Conservation (phyloP, 2,113 vertebrate genomes). For the Poeciliopsis occidentalis region DNA sequence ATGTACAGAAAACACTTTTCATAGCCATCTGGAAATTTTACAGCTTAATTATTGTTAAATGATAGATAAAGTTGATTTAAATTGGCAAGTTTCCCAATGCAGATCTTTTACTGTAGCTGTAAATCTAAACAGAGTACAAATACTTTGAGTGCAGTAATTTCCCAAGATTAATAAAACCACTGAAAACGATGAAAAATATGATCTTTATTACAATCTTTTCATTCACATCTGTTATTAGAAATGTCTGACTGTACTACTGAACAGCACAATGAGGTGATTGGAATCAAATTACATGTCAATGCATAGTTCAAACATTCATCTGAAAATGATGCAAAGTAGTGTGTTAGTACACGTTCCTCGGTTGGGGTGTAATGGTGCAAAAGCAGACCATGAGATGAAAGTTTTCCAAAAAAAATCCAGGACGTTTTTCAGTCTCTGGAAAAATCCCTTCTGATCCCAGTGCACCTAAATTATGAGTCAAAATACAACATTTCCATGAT, state of each 20-base stretch:
- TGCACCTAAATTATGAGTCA: conserved; percentile 39
- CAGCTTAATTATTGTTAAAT: not conserved
- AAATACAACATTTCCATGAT: conserved; percentile 24
- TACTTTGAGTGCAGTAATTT: not conserved
- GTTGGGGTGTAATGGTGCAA: not conserved
- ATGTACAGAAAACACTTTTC: too few species aligned
- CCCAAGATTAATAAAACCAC: conserved; percentile 1
- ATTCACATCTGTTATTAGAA: conserved; percentile 65
- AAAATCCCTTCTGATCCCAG: conserved; percentile 62
- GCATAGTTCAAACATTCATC: conserved; percentile 57
- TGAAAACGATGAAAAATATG: conserved; percentile 67
- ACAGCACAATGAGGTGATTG: conserved; percentile 57
- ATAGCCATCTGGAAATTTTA: not conserved
- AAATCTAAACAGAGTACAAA: not conserved
- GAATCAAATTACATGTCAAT: conserved; percentile 53
- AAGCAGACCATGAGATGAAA: conserved; percentile 21
- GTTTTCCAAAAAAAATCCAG: conserved; percentile 35
- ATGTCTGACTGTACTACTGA: conserved; percentile 52
- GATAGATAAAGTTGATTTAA: not conserved
- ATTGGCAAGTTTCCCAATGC: not conserved
- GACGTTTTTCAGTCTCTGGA: conserved; percentile 9
- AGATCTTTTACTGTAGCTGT: not conserved
- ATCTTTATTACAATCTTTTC: conserved; percentile 77
- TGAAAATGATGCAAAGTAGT: conserved; percentile 14
- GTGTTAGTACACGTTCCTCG: conserved; percentile 5